Evolutionary conservation across 2,888 invertebrate species (phyloP).

Genomic region (Acanthacorydalis orientalis): DNA sequence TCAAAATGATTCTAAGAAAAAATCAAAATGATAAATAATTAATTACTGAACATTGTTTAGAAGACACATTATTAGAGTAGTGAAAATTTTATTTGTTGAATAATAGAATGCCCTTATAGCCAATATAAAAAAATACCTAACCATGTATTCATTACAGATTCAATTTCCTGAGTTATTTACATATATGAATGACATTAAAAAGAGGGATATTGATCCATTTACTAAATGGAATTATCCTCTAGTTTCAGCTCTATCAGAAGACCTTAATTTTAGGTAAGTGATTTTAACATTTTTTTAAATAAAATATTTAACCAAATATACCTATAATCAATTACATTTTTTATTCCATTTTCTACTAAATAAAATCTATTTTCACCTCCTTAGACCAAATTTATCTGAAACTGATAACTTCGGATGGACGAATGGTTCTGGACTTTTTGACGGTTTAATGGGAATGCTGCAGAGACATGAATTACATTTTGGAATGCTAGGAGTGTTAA

Average conservation of each 20-base stretch:
- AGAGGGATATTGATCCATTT: constrained; percentile 26
- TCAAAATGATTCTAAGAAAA: no score
- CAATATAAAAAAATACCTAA: no score
- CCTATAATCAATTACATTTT: background rate
- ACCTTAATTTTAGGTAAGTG: constrained; percentile 25
- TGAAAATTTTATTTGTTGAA: no score
- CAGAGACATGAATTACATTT: constrained; percentile 36
- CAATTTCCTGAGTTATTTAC: constrained; percentile 8
- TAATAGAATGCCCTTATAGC: no score
- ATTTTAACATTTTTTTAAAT: background rate
- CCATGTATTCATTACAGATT: background rate
- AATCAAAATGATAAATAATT: no score
- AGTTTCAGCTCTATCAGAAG: constrained; percentile 20
- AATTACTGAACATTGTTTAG: no score
- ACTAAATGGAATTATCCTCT: constrained; percentile 26
- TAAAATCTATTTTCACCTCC: background rate
- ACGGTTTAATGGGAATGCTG: constrained; percentile 36
- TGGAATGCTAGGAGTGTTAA: constrained; percentile 33
- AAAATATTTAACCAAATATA: background rate
- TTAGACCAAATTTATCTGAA: constrained; percentile 23
- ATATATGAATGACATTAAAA: constrained; percentile 19
- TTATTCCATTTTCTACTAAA: background rate
- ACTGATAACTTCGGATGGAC: constrained; percentile 35
- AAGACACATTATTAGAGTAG: no score
- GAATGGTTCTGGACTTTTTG: constrained; percentile 39